Evolutionary conservation across 1,140 invertebrate species (phyloP).

Genomic region (Drosophila ficusphila): DNA sequence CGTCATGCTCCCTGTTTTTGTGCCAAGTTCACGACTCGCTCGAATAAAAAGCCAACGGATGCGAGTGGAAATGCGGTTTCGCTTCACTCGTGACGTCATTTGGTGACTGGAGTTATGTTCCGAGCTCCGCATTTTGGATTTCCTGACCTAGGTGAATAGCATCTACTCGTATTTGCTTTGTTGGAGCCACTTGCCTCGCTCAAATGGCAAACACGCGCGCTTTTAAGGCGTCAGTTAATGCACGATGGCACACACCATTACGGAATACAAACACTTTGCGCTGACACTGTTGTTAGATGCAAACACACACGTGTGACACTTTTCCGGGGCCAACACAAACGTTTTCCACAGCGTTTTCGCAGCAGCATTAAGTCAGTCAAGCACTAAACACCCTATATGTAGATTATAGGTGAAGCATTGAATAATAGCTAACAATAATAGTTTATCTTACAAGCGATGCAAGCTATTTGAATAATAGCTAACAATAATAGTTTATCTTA

Average conservation of each 20-base stretch:
- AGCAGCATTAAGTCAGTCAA: not conserved
- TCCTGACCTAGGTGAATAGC: constrained; percentile 39
- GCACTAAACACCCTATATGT: too few relatives aligned
- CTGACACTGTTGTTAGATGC: constrained; percentile 1
- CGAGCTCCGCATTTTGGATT: constrained; percentile 1
- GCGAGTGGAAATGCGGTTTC: not conserved
- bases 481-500: too few relatives aligned
- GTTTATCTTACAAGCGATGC: too few relatives aligned
- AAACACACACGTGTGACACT: not conserved
- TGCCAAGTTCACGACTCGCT: constrained; percentile 7
- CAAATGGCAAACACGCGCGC: constrained; percentile 17
- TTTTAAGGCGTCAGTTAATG: constrained; percentile 14
- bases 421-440: too few relatives aligned
- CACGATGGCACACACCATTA: constrained; percentile 3
- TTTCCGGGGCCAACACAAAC: not conserved
- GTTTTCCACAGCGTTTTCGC: not conserved
- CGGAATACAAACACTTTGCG: constrained; percentile 18
- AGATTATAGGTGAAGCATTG: too few relatives aligned
- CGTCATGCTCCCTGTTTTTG: constrained; percentile 10
- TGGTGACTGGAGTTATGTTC: not conserved
- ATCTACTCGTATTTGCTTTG: too few relatives aligned
- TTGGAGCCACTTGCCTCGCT: constrained; percentile 11
- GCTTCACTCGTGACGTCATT: constrained; percentile 8
- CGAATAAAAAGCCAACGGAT: constrained; percentile 15
- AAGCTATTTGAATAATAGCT: too few relatives aligned